Percentiles rank a stretch among this genome's conserved stretches.
These are phyloP conservation scores for Leptura quadrifasciata DNA, from an alignment of 2,888 invertebrate genomes.

Conservation along the genomic window DNA sequence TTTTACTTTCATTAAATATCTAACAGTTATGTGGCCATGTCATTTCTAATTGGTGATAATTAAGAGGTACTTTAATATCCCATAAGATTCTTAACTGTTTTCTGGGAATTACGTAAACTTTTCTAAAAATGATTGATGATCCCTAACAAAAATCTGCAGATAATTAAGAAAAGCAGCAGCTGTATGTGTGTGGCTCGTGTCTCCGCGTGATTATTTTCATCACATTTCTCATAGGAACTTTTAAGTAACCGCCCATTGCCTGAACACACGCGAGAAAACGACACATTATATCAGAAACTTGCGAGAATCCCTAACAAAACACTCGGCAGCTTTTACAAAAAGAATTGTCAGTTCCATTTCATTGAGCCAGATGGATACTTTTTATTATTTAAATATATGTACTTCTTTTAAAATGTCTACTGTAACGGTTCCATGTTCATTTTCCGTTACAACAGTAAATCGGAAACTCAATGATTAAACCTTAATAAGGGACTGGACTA, in stretches of 20 bases:
- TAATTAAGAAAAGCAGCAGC: not conserved
- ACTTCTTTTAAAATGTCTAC: not conserved
- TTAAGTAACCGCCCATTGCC: constrained; percentile 20
- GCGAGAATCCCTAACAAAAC: not conserved
- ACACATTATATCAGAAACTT: constrained; percentile 1
- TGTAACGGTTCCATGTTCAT: too few species aligned
- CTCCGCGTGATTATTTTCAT: not conserved
- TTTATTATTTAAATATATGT: not conserved
- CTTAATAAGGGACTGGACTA: too few species aligned
- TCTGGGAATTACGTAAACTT: not conserved
- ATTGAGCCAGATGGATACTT: not conserved
- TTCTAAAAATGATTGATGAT: not conserved
- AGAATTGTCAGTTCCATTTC: constrained; percentile 3
- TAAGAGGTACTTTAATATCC: not conserved
- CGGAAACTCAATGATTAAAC: too few species aligned
- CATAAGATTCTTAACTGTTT: not conserved
- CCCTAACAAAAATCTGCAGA: not conserved
- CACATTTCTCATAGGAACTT: not conserved
- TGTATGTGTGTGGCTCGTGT: not conserved
- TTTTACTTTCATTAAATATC: too few species aligned
- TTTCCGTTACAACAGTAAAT: too few species aligned
- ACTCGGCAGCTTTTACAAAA: not conserved
- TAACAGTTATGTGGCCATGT: too few species aligned
- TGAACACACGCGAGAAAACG: constrained; percentile 10
- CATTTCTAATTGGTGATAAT: not conserved